Base-by-base conservation (phyloP, 2,888 invertebrate genomes). In the Drosophila falleni region DNA sequence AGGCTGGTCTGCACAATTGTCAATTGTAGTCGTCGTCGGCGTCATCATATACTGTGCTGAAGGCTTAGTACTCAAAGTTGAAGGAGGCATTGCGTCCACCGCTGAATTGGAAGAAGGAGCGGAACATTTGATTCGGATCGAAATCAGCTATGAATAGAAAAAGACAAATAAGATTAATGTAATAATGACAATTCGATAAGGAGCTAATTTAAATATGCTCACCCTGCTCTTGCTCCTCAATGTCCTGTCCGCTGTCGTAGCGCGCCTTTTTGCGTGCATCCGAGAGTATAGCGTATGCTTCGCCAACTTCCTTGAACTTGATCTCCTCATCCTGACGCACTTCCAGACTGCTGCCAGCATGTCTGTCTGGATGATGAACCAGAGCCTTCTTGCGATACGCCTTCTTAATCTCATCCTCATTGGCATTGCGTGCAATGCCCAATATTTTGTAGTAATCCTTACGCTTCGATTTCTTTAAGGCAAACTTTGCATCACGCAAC, bases 371-470 rank as follows among this genome's bases (percentile, higher is more conserved):
- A 94, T 98, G 98, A 93, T 97, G 98, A 10, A 97, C 95, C 65
- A 98, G 93, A 0, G 98, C 98, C 82, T 93, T 92, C 64, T 93
- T 93, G 44, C 92, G 90, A 93, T 99, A 99, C 1, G 98, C 98
- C 92, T 98, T 98, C 91, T 98, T 98, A 65, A 99, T 98, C 87
- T 98, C 98, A 89, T 98, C 98, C 26, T 97, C 97, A 0, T 96
- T 95, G 0, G 98, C 98, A 81, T 93, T 95, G 90, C 96, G 96
- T 2, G 95, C 94, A 13, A 99, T 94, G 5, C 98, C 98, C 65
- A 99, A 94, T 81, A 99, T 98, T 93, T 98, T 98, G 90, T 98
- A 98, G 92, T 98, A 98, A 92, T 99, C 98, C 94, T 98, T 98
- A 78, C 98, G 95, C 93, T 98, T 97, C 5, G 98, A 98, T 91